These are phyloP conservation scores for Anas georgica DNA, from an alignment of 2,797 vertebrate genomes.

Conservation along the genomic window DNA sequence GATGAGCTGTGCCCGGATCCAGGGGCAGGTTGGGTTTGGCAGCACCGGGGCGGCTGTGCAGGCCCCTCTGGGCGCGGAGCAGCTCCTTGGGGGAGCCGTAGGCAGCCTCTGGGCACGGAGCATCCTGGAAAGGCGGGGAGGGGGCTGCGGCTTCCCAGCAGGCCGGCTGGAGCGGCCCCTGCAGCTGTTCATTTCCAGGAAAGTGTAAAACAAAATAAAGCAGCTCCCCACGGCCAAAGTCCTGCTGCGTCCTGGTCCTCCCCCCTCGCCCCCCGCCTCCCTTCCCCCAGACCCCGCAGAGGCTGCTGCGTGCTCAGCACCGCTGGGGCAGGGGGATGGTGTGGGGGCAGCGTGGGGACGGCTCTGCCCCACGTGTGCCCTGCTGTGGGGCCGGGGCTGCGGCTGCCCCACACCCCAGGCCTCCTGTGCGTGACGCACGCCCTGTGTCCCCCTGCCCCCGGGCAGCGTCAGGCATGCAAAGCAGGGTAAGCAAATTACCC, in stretches of 20 bases:
- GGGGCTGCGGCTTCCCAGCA: neutral
- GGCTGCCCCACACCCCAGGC: accelerated
- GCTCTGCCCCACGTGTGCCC: neutral
- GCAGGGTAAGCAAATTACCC: neutral
- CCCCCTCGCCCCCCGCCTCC: neutral
- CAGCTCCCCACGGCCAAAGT: neutral
- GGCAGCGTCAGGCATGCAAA: neutral
- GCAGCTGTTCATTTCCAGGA: conserved; percentile 40
- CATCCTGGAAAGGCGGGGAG: neutral
- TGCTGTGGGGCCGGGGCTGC: neutral
- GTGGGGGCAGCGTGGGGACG: too few species aligned
- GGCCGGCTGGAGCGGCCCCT: neutral
- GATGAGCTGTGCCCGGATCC: accelerated
- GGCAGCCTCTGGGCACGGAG: neutral
- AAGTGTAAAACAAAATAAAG: conserved; percentile 25
- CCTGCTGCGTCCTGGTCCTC: neutral
- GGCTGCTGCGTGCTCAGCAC: neutral
- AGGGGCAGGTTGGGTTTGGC: neutral
- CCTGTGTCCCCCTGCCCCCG: neutral
- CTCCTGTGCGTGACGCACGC: accelerated
- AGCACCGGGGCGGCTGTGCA: neutral
- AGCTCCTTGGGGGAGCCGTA: neutral
- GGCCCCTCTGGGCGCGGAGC: neutral
- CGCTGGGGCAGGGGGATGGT: too few species aligned
- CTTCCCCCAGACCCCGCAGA: neutral